These are phyloP conservation scores for Myzus persicae DNA, from an alignment of 1,140 invertebrate species.

Conservation along the genomic window DNA sequence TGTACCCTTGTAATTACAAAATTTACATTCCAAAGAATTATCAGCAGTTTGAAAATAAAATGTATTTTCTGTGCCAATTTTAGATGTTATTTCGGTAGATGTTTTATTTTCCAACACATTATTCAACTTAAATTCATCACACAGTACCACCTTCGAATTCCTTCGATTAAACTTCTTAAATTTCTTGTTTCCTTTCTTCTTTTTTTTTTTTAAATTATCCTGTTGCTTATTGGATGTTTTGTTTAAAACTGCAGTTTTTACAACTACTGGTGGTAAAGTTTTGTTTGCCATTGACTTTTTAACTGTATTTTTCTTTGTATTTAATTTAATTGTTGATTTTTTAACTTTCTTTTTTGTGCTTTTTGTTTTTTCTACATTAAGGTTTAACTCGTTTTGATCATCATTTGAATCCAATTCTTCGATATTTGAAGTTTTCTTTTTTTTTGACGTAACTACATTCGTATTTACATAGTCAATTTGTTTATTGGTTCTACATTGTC, in stretches of 20 bases:
- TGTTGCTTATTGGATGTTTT: background rate
- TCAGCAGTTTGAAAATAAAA: constrained; percentile 24
- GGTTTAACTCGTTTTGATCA: background rate
- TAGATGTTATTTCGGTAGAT: background rate
- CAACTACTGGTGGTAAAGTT: background rate
- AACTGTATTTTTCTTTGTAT: background rate
- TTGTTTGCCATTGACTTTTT: background rate
- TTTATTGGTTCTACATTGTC: constrained; percentile 48
- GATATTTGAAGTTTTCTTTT: background rate
- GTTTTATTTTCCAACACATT: background rate
- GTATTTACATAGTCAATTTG: constrained; percentile 18
- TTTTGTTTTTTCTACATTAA: background rate
- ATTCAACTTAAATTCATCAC: background rate
- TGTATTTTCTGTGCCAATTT: background rate
- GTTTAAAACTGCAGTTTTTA: background rate
- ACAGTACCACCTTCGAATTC: background rate
- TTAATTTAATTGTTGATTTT: constrained; percentile 1
- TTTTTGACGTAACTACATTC: background rate
- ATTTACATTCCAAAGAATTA: constrained; percentile 48
- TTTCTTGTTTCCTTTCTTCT: background rate
- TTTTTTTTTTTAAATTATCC: background rate
- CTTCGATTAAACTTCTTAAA: background rate
- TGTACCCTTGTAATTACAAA: constrained; percentile 25
- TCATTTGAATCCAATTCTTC: background rate
- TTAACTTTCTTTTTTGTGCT: background rate